Percentiles rank a stretch among this genome's conserved stretches.
Conservation (phyloP, 2,113 vertebrate genomes). For the Ptilonorhynchus violaceus region DNA sequence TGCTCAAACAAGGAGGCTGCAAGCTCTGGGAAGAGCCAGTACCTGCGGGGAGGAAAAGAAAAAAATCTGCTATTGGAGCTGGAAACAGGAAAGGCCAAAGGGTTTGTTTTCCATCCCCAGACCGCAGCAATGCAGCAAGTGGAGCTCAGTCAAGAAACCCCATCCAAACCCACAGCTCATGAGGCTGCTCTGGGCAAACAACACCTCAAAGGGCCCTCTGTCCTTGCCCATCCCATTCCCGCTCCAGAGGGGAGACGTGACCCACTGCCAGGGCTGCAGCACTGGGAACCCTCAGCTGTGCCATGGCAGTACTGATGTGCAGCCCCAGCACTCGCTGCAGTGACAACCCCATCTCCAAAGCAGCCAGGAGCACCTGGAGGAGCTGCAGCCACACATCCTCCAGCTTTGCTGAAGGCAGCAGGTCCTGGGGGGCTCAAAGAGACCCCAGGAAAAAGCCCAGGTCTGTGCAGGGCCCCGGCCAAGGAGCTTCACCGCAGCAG, state of each 20-base stretch:
- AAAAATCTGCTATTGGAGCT: background rate
- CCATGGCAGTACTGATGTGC: fast-evolving
- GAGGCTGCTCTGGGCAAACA: background rate
- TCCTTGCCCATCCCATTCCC: background rate
- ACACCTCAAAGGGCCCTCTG: background rate
- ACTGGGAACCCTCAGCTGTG: fast-evolving
- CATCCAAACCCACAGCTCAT: background rate
- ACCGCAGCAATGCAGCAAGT: background rate
- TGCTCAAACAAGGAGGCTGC: background rate
- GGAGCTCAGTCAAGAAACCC: background rate
- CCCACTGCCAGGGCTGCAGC: fast-evolving
- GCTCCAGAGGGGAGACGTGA: background rate
- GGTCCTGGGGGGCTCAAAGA: background rate
- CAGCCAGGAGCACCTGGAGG: background rate
- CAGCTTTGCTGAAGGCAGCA: background rate
- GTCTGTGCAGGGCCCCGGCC: fast-evolving
- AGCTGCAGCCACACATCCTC: background rate
- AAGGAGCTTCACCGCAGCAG: background rate
- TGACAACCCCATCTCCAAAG: fast-evolving
- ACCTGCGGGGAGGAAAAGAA: background rate
- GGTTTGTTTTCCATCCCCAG: background rate
- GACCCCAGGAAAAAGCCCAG: fast-evolving
- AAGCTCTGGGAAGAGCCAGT: background rate
- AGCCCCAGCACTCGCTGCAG: fast-evolving
- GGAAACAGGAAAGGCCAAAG: background rate